These are phyloP conservation scores for Urosaurus nigricauda DNA, from an alignment of 2,797 vertebrate species.

Conservation along the genomic window DNA sequence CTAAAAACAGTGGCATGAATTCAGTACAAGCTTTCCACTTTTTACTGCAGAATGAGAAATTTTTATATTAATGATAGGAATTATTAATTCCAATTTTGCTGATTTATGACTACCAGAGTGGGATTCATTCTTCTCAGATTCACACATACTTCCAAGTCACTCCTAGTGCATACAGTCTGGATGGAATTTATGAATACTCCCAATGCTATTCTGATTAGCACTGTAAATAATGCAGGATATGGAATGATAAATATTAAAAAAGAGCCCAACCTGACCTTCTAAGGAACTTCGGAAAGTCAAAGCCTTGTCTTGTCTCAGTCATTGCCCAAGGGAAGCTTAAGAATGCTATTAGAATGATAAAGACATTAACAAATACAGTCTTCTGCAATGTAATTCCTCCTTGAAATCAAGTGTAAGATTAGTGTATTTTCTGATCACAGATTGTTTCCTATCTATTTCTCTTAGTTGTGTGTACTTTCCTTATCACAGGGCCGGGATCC, in stretches of 20 bases:
- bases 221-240: conserved; percentile 60
- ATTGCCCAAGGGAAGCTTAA: not conserved
- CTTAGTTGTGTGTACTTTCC: conserved; percentile 35
- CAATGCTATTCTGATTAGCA: conserved; percentile 45
- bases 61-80: conserved; percentile 52
- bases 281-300: conserved; percentile 63
- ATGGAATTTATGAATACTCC: conserved; percentile 45
- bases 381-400: not conserved
- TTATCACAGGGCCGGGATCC: conserved; percentile 34
- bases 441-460: conserved; percentile 42
- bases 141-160: conserved; percentile 11
- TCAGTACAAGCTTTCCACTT: conserved; percentile 14
- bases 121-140: conserved; percentile 41
- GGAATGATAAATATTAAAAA: conserved; percentile 53
- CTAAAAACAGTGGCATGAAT: conserved; percentile 16
- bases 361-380: conserved; percentile 13
- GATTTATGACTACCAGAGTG: conserved; percentile 54
- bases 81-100: conserved; percentile 56
- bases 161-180: not conserved
- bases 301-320: not conserved
- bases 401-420: conserved; percentile 41
- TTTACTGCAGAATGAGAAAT: conserved; percentile 43
- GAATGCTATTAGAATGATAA: not conserved
- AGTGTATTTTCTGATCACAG: conserved; percentile 54
- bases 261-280: conserved; percentile 46